Conservation (phyloP, 2,113 vertebrate genomes). For the Poeciliopsis occidentalis region DNA sequence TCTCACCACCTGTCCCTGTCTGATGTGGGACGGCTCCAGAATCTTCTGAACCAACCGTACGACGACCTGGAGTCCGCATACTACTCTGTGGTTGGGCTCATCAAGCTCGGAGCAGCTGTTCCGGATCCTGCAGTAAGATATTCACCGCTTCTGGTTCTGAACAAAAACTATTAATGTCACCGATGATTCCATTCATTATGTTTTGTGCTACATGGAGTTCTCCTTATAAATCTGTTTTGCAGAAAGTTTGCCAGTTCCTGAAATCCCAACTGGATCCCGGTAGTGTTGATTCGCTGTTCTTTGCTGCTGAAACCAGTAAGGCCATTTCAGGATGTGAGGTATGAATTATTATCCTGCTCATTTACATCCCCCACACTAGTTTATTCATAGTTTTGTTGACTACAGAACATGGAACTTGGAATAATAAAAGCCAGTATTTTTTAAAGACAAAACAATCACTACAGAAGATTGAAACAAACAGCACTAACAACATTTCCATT, state of each 20-base stretch:
- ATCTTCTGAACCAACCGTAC: constrained; percentile 83
- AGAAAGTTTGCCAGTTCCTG: constrained; percentile 90
- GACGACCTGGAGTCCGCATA: constrained; percentile 86
- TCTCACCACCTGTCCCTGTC: constrained; percentile 86
- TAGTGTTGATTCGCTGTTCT: constrained; percentile 92
- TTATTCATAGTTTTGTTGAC: no score
- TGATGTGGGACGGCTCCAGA: constrained; percentile 88
- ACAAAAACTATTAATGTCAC: neutral
- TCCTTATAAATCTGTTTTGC: neutral
- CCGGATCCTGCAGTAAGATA: constrained; percentile 85
- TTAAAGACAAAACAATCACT: no score
- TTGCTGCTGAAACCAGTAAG: constrained; percentile 88
- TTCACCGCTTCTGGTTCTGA: neutral
- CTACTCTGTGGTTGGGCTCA: constrained; percentile 87
- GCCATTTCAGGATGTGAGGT: constrained; percentile 92
- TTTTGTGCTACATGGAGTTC: neutral
- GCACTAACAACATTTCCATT: no score
- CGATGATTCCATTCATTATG: neutral
- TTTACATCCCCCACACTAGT: no score
- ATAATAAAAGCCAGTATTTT: no score
- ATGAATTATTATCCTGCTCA: constrained; percentile 1
- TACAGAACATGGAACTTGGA: no score
- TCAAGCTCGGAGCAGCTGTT: constrained; percentile 82
- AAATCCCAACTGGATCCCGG: constrained; percentile 88
- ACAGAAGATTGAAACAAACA: no score